Evolutionary conservation across 2,888 invertebrate genomes (phyloP).

Genomic region (Apodemia mormo): DNA sequence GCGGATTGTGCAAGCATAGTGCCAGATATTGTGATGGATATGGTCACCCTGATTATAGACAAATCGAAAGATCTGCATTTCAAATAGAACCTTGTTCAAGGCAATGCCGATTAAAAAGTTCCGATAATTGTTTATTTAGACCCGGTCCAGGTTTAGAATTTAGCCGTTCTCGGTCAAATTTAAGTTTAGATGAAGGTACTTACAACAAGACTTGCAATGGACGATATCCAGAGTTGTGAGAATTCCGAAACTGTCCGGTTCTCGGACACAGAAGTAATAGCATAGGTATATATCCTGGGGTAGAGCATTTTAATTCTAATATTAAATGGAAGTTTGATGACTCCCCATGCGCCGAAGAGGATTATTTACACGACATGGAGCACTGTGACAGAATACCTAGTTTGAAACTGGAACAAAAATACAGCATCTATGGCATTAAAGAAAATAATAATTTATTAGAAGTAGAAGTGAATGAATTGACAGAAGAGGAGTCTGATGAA

Average conservation of each 20-base stretch:
- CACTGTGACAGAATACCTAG: conserved; percentile 54
- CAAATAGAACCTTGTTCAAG: conserved; percentile 76
- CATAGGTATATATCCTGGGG: conserved; percentile 72
- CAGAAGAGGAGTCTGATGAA: conserved; percentile 66
- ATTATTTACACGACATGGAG: conserved; percentile 59
- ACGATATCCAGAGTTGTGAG: conserved; percentile 79
- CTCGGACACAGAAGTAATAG: conserved; percentile 80
- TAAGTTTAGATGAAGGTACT: conserved; percentile 75
- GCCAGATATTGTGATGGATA: conserved; percentile 72
- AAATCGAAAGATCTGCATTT: conserved; percentile 71
- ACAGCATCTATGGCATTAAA: conserved; percentile 59
- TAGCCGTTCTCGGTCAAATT: conserved; percentile 72
- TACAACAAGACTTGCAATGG: conserved; percentile 75
- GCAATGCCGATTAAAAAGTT: conserved; percentile 73
- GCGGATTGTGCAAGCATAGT: conserved; percentile 65
- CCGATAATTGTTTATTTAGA: conserved; percentile 73
- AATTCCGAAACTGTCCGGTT: conserved; percentile 76
- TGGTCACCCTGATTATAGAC: conserved; percentile 67
- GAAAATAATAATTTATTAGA: conserved; percentile 70
- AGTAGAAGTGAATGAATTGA: conserved; percentile 70
- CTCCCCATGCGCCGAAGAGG: conserved; percentile 58
- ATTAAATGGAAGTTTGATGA: conserved; percentile 78
- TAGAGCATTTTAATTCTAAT: conserved; percentile 75
- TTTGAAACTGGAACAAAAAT: conserved; percentile 70
- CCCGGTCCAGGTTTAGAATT: conserved; percentile 68